Evolutionary conservation across 2,113 vertebrate species (phyloP).

Genomic region (Phaethornis superciliosus): DNA sequence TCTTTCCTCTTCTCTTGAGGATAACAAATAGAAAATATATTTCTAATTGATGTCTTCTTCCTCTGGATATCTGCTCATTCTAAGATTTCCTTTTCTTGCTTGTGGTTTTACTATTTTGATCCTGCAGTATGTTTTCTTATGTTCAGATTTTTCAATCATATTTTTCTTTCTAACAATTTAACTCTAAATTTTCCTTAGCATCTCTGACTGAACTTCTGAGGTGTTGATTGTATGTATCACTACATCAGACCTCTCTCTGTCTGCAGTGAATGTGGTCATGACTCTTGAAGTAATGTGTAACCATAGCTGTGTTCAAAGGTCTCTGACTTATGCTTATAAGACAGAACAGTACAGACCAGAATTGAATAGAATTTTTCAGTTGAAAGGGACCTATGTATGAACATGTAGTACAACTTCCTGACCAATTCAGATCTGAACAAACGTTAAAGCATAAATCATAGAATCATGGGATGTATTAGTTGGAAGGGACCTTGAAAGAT

Average conservation of each 20-base stretch:
- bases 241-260: not conserved
- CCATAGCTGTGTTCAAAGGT: not conserved
- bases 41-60: not conserved
- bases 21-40: not conserved
- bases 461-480: too few species aligned
- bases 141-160: not conserved
- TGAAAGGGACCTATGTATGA: not conserved
- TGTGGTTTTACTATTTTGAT: not conserved
- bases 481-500: too few species aligned
- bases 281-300: not conserved
- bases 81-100: not conserved
- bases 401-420: not conserved
- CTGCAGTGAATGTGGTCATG: not conserved
- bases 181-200: not conserved
- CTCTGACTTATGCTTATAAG: rapidly evolving
- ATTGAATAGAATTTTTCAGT: not conserved
- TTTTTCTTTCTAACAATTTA: not conserved
- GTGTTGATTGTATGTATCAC: not conserved
- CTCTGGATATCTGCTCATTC: not conserved
- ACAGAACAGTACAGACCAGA: too few species aligned
- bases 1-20: not conserved
- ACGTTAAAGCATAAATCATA: not conserved
- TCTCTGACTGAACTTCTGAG: not conserved
- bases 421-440: not conserved
- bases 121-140: not conserved